Evolutionary conservation across 1,140 invertebrate genomes (phyloP).

Genomic region (Lepidotrigona ventralis): DNA sequence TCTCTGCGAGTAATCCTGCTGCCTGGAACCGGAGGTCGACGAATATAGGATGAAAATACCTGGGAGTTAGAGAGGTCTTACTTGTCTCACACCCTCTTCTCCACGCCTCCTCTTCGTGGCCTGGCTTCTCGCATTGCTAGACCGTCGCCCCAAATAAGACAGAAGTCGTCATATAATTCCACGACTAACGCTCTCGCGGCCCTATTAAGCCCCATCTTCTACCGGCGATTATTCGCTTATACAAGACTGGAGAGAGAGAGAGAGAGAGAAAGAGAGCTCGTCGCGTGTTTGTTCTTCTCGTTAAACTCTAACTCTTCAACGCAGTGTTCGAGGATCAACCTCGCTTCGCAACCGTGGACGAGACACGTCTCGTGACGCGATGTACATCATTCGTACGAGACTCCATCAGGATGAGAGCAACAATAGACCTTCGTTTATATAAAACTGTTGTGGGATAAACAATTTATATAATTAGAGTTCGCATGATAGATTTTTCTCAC

Average conservation of each 20-base stretch:
- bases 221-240: slow-evolving; percentile 42
- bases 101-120: neutral
- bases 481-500: too few relatives aligned
- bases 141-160: slow-evolving; percentile 72
- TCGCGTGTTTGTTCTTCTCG: neutral
- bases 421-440: too few relatives aligned
- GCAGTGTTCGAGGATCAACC: neutral
- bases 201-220: slow-evolving; percentile 48
- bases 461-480: too few relatives aligned
- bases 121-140: slow-evolving; percentile 32
- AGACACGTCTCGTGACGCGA: too few relatives aligned
- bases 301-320: neutral
- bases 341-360: too few relatives aligned
- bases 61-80: slow-evolving; percentile 79
- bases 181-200: slow-evolving; percentile 71
- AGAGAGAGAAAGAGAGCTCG: neutral
- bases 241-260: neutral
- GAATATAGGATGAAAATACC: slow-evolving; percentile 81
- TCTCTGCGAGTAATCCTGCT: slow-evolving; percentile 77
- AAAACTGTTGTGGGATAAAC: too few relatives aligned
- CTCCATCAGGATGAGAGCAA: too few relatives aligned
- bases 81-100: slow-evolving; percentile 51
- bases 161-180: slow-evolving; percentile 79
- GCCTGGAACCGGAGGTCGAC: slow-evolving; percentile 66
- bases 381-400: too few relatives aligned